These are phyloP conservation scores for Xylota sylvarum DNA, from an alignment of 2,888 invertebrate genomes.

Conservation along the genomic window DNA sequence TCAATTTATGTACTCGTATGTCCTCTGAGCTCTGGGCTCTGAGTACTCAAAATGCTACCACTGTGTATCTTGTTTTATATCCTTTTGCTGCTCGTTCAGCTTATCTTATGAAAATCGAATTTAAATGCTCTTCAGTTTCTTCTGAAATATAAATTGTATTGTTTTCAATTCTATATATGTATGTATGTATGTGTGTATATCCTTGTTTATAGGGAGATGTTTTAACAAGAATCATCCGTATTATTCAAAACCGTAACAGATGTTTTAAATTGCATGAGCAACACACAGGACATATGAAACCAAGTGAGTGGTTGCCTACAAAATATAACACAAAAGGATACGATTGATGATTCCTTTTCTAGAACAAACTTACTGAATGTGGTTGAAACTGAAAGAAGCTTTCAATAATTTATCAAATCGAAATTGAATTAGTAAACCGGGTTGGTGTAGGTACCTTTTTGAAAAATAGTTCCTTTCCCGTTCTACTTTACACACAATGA, in stretches of 20 bases:
- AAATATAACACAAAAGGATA: slow-evolving; percentile 19
- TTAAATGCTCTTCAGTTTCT: slow-evolving; percentile 30
- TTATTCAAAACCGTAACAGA: slow-evolving; percentile 56
- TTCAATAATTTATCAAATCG: slow-evolving; percentile 40
- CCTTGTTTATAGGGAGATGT: slow-evolving; percentile 16
- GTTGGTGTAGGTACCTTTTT: not conserved
- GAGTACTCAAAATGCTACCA: slow-evolving; percentile 21
- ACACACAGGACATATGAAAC: not conserved
- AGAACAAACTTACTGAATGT: not conserved
- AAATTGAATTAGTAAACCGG: not conserved
- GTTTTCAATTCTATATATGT: not conserved
- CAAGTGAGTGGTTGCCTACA: slow-evolving; percentile 12
- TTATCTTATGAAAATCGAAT: slow-evolving; percentile 58
- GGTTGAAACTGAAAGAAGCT: not conserved
- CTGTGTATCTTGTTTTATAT: not conserved
- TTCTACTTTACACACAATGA: slow-evolving; percentile 7
- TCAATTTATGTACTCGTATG: not conserved
- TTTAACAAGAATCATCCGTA: slow-evolving; percentile 35
- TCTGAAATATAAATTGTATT: slow-evolving; percentile 42
- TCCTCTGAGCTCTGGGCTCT: not conserved
- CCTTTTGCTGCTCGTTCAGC: slow-evolving; percentile 6
- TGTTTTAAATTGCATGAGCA: slow-evolving; percentile 46
- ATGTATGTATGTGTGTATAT: not conserved
- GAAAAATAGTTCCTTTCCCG: not conserved
- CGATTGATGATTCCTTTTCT: slow-evolving; percentile 9